Percentiles rank a stretch among this genome's conserved stretches.
These are phyloP conservation scores for Ahaetulla prasina DNA, from an alignment of 2,113 vertebrate genomes.

Conservation along the genomic window DNA sequence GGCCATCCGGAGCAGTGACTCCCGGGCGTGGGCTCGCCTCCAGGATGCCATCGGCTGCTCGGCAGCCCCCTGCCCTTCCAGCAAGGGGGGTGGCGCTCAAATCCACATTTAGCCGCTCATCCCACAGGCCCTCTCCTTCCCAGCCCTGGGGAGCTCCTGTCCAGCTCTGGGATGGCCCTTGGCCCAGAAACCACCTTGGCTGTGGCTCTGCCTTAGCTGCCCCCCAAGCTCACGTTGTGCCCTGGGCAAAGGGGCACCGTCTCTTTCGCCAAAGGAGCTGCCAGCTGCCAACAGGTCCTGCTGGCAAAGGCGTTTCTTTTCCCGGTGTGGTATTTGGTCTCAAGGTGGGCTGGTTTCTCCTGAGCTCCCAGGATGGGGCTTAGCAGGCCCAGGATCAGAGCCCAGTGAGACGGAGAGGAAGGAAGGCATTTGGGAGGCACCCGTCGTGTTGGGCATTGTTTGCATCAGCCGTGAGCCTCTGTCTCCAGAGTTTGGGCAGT, in stretches of 20 bases:
- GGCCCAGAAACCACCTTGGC: slow-evolving; percentile 11
- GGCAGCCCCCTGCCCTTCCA: not conserved
- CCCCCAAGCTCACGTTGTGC: not conserved
- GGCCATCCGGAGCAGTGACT: slow-evolving; percentile 65
- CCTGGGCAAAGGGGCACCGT: not conserved
- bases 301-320: not conserved
- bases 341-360: not conserved
- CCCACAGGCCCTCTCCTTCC: slow-evolving; percentile 45
- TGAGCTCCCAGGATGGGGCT: not conserved
- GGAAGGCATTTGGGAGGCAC: not conserved
- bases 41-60: slow-evolving; percentile 54
- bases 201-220: slow-evolving; percentile 39
- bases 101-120: not conserved
- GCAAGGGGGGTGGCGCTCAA: not conserved
- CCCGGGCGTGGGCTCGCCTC: slow-evolving; percentile 68
- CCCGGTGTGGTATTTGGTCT: not conserved
- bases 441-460: not conserved
- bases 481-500: not conserved
- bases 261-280: not conserved
- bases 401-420: not conserved
- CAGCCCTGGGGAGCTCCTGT: slow-evolving; percentile 1
- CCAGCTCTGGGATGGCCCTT: not conserved
- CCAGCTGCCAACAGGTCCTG: not conserved
- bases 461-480: not conserved
- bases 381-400: not conserved